Conservation (phyloP, 53 echinoderm and acorn worm species). For the Luidia sarsii region DNA sequence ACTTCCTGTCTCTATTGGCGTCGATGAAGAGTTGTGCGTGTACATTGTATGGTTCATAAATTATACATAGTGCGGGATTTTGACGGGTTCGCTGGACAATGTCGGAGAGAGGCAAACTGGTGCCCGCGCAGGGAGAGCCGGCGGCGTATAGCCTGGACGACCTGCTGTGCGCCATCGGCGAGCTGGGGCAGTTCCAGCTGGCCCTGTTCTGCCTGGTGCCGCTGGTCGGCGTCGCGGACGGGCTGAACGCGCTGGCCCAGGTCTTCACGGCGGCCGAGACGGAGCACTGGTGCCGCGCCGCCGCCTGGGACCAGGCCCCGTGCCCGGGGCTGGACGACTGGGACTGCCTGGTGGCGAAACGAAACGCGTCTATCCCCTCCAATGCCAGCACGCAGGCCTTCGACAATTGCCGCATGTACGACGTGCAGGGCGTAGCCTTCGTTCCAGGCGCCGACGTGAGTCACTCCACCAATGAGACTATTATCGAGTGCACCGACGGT, state of each 20-base stretch:
- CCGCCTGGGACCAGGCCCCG: slow-evolving; percentile 64
- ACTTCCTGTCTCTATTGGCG: no score
- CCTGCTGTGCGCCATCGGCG: slow-evolving; percentile 47
- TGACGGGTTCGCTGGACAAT: no score
- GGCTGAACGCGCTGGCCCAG: slow-evolving; percentile 73
- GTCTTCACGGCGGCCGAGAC: slow-evolving; percentile 77
- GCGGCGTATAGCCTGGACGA: no score
- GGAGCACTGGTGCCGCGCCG: slow-evolving; percentile 75
- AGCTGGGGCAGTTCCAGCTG: slow-evolving; percentile 80
- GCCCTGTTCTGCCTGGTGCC: slow-evolving; percentile 74
- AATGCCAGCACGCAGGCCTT: no score
- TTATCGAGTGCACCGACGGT: slow-evolving; percentile 59
- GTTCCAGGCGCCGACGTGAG: slow-evolving; percentile 31
- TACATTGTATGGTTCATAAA: no score
- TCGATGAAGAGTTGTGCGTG: no score
- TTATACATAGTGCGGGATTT: no score
- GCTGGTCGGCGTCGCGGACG: slow-evolving; percentile 63
- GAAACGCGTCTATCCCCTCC: slow-evolving; percentile 60
- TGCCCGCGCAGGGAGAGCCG: no score
- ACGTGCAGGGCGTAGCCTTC: slow-evolving; percentile 17
- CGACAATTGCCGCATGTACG: neutral
- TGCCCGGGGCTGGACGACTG: slow-evolving; percentile 63
- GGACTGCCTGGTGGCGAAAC: slow-evolving; percentile 70
- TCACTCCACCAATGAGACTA: slow-evolving; percentile 6
- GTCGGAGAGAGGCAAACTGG: no score